A percentile compares a stretch with the other conserved stretches of the same genome.
Evolutionary conservation across 2,113 vertebrate species (phyloP).

Genomic region (Actenoides hombroni): DNA sequence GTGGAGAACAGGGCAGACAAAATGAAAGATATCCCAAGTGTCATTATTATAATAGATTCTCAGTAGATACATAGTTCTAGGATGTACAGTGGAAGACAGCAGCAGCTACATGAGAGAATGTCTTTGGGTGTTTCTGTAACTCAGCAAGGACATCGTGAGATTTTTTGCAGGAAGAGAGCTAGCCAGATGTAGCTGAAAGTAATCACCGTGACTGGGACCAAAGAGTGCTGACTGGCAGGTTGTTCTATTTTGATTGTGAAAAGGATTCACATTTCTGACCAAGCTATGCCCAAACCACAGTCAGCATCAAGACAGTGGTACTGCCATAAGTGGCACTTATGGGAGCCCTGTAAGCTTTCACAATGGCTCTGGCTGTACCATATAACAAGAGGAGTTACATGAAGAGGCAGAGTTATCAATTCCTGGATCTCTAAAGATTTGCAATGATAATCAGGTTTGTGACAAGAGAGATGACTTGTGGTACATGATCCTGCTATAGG

Average conservation of each 20-base stretch:
- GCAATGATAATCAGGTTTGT: neutral
- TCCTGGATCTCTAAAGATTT: neutral
- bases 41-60: slow-evolving; percentile 65
- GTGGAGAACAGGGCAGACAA: slow-evolving; percentile 69
- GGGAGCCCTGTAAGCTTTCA: slow-evolving; percentile 71
- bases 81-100: slow-evolving; percentile 76
- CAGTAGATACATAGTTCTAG: slow-evolving; percentile 75
- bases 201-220: slow-evolving; percentile 74
- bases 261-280: slow-evolving; percentile 74
- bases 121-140: slow-evolving; percentile 70
- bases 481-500: neutral
- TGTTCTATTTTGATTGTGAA: slow-evolving; percentile 67
- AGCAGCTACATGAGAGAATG: slow-evolving; percentile 76
- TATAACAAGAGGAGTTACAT: neutral
- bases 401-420: neutral
- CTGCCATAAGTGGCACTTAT: slow-evolving; percentile 11
- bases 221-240: slow-evolving; percentile 72
- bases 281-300: slow-evolving; percentile 74
- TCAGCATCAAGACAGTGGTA: slow-evolving; percentile 68
- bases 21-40: slow-evolving; percentile 73
- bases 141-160: slow-evolving; percentile 72
- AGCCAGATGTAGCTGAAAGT: slow-evolving; percentile 75
- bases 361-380: slow-evolving; percentile 58
- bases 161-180: slow-evolving; percentile 73
- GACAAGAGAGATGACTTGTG: neutral